These are phyloP conservation scores for Bilobella aurantiaca DNA, from an alignment of 1,140 invertebrate species.

Conservation along the genomic window DNA sequence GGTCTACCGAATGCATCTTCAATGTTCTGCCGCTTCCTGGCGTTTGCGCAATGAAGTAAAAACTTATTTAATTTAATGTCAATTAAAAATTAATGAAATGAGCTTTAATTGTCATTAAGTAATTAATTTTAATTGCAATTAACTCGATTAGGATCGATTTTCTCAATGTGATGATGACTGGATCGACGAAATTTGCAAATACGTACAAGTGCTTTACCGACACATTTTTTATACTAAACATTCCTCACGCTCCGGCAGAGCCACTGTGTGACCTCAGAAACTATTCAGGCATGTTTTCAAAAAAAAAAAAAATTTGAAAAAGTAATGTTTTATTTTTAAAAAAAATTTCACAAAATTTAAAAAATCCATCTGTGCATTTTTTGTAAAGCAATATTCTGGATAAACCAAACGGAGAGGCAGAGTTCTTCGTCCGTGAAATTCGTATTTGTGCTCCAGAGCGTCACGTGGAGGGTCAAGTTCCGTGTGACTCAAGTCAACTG, in stretches of 20 bases:
- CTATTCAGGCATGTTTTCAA: neutral
- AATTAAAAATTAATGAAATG: neutral
- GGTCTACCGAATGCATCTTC: neutral
- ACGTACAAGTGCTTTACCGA: neutral
- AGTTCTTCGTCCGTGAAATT: neutral
- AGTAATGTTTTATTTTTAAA: neutral
- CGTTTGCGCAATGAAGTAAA: neutral
- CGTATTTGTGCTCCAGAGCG: neutral
- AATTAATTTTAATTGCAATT: too few species aligned
- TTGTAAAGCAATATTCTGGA: neutral
- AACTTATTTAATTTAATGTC: neutral
- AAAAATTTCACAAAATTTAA: neutral
- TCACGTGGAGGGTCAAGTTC: neutral
- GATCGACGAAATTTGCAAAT: neutral
- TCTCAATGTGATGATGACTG: neutral
- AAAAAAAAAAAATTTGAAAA: neutral
- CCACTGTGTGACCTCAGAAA: neutral
- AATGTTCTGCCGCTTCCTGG: neutral
- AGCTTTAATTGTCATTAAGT: neutral
- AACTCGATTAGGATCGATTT: neutral
- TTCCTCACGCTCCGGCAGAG: neutral
- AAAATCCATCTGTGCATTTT: neutral
- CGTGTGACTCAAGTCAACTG: neutral
- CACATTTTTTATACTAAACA: neutral
- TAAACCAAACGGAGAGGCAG: neutral